Base-by-base conservation (phyloP, 2,113 vertebrate species). In the Pseudorectes ferrugineus region DNA sequence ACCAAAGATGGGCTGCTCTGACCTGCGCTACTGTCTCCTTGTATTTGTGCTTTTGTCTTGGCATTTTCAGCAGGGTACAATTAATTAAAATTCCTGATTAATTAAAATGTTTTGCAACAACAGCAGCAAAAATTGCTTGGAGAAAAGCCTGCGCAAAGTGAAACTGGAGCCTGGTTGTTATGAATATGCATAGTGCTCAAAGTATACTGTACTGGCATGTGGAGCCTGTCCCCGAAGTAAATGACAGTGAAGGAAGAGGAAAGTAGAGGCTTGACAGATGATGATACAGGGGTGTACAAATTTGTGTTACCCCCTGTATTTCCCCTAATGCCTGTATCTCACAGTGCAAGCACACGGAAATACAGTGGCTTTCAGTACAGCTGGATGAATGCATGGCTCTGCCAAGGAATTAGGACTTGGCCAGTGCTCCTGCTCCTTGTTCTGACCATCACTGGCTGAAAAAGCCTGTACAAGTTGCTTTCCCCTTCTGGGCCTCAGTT, bases 61-160 rank as follows among this genome's bases (percentile, higher is more conserved):
- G 51, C 70, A 52, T 92, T 91, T 95, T 91, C 87, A 92, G 70
- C 71, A 57, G 92, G 84, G 84, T 76, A 91, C 81, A 78, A 85
- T 95, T 93, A 92, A 94, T 92, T 95, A 92, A 94, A 93, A 94
- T 91, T 89, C 66, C 42, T 33, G 29, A 78, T 94, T 92, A 94
- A 96, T 95, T 95, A 94, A 90, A 92, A 49, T 83, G 79, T 85
- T 92, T 94, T 46, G 46, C 46, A 61, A 90, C 90, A 91, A 70
- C 31, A 74, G 51, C 59, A 62, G 90, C 77, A 87, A 81, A 89
- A 89, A 85, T 58, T 58, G 49, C 67, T 94, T 31, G 54, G 67
- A 96, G 79, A 79, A 88, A 70, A 94, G 78, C 67, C 82, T 77
- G 35, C 14, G 63, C 2, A 5, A 83, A 62, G 90, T 62, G 82